These are phyloP conservation scores for Falco berigora DNA, from an alignment of 2,797 vertebrate genomes.

Conservation along the genomic window DNA sequence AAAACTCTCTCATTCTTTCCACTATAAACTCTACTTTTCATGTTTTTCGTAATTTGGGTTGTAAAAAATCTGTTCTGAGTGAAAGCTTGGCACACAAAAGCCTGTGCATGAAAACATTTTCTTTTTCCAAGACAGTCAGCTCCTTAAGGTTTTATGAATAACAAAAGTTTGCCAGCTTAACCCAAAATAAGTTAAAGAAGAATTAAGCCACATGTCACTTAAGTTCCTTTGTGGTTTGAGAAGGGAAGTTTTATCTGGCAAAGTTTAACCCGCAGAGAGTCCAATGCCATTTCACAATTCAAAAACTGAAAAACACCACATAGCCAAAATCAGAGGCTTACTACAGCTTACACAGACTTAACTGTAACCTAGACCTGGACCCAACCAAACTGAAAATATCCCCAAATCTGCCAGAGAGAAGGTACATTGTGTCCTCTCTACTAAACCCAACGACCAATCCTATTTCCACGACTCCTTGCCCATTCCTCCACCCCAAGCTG, in stretches of 20 bases:
- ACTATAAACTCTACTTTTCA: conserved; percentile 35
- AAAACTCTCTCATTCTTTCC: conserved; percentile 16
- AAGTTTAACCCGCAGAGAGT: neutral
- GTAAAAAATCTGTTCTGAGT: conserved; percentile 32
- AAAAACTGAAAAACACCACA: neutral
- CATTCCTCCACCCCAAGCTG: neutral
- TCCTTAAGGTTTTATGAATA: neutral
- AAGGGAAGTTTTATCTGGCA: neutral
- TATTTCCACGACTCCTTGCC: neutral
- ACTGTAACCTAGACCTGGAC: neutral
- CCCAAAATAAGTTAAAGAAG: neutral
- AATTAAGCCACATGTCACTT: neutral
- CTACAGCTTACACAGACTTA: neutral
- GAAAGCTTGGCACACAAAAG: neutral
- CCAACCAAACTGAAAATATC: neutral
- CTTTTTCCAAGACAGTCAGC: neutral
- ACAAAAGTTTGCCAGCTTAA: neutral
- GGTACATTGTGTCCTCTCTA: neutral
- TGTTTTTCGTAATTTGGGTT: conserved; percentile 30
- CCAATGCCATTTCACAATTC: neutral
- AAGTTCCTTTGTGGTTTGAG: neutral
- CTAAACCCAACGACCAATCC: neutral
- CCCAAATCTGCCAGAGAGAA: neutral
- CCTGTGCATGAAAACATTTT: neutral
- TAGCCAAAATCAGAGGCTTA: neutral